Conservation (phyloP, 2,113 vertebrate species). For the Dipodomys ordii region DNA sequence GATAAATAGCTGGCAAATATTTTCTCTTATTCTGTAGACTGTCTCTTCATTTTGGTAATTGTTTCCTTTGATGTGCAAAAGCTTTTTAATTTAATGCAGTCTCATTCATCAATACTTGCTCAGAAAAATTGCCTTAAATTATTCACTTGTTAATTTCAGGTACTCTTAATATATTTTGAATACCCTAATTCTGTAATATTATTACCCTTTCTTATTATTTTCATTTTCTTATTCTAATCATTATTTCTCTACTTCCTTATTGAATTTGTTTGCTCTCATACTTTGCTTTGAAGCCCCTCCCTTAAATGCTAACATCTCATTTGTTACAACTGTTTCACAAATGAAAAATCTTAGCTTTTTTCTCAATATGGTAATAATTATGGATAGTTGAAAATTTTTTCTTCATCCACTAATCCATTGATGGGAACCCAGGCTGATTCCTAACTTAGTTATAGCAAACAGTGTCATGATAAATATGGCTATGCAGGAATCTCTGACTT, state of each 20-base stretch:
- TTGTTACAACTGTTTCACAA: not conserved
- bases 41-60: no score
- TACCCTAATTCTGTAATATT: not conserved
- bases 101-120: no score
- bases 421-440: no score
- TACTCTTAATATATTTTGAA: not conserved
- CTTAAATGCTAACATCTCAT: not conserved
- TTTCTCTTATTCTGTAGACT: no score
- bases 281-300: not conserved
- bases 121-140: not conserved
- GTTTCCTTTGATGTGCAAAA: no score
- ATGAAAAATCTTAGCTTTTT: not conserved
- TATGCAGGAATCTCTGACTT: no score
- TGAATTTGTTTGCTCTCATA: not conserved
- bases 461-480: no score
- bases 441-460: no score
- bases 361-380: not conserved
- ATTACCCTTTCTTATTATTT: not conserved
- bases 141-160: not conserved
- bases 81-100: no score
- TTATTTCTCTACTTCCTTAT: not conserved
- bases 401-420: not conserved
- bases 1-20: no score
- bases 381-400: not conserved
- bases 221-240: not conserved